phyloP scores from a whole-genome alignment of 2,888 invertebrate species.

The Lithosia quadra region DNA sequence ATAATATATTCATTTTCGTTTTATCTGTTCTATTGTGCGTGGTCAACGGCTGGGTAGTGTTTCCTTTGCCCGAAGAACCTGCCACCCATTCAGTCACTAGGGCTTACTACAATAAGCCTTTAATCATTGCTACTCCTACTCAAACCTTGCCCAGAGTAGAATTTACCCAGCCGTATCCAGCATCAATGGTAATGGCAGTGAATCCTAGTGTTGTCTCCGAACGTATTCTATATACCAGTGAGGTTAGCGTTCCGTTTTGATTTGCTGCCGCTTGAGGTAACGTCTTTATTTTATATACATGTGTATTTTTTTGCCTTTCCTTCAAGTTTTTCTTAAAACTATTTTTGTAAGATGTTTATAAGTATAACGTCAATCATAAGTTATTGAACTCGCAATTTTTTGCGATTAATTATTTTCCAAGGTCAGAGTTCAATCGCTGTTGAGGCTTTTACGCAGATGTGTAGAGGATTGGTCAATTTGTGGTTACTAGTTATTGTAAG shows the following conservation, averaged over 20 bases:
- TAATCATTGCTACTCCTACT: slow-evolving; percentile 17
- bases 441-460: background rate
- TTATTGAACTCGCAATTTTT: background rate
- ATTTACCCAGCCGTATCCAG: background rate
- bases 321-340: too few relatives aligned
- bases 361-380: background rate
- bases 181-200: background rate
- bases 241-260: slow-evolving; percentile 47
- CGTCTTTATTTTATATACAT: background rate
- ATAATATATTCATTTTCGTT: slow-evolving; percentile 33
- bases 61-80: slow-evolving; percentile 57
- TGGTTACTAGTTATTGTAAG: too few relatives aligned
- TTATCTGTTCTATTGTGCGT: slow-evolving; percentile 35
- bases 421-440: background rate
- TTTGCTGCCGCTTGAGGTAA: slow-evolving; percentile 65
- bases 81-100: slow-evolving; percentile 6
- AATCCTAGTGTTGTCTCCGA: slow-evolving; percentile 9
- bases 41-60: slow-evolving; percentile 55
- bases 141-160: slow-evolving; percentile 17
- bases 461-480: too few relatives aligned
- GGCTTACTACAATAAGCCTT: background rate
- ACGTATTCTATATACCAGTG: slow-evolving; percentile 19
- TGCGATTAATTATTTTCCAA: background rate
- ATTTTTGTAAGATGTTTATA: background rate
- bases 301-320: background rate